A percentile compares a stretch with the other conserved stretches of the same genome.
Conservation (phyloP, 2,888 invertebrate genomes). For the Hecatera dysodea region DNA sequence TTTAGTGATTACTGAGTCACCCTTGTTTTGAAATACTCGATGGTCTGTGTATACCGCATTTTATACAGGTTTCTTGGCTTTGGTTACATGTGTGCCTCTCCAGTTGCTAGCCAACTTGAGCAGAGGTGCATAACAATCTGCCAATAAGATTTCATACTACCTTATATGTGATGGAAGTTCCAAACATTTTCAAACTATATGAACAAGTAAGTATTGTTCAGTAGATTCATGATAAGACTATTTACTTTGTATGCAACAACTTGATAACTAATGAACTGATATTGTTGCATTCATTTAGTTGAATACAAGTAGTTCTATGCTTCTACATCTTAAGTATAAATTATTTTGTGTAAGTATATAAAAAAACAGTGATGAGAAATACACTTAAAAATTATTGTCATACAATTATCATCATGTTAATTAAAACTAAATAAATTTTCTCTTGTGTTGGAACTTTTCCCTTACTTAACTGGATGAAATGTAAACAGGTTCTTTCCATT, state of each 20-base stretch:
- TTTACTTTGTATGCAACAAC: slow-evolving; percentile 27
- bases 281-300: slow-evolving; percentile 4
- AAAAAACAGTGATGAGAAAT: too few relatives aligned
- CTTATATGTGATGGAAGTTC: slow-evolving; percentile 26
- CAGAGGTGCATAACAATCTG: background rate
- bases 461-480: too few relatives aligned
- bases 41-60: slow-evolving; percentile 9
- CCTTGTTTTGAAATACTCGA: slow-evolving; percentile 56
- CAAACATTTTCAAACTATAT: background rate
- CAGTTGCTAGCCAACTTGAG: slow-evolving; percentile 12
- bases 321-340: background rate
- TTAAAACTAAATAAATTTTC: background rate
- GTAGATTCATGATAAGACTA: slow-evolving; percentile 8
- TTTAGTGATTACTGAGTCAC: slow-evolving; percentile 60
- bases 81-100: background rate
- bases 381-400: too few relatives aligned
- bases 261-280: slow-evolving; percentile 10
- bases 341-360: too few relatives aligned
- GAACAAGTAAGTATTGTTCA: background rate
- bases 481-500: too few relatives aligned
- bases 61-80: slow-evolving; percentile 9
- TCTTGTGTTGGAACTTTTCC: background rate
- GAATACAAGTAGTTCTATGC: slow-evolving; percentile 10
- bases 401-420: too few relatives aligned
- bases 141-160: background rate